Conservation (phyloP, 1,140 invertebrate species). For the Trichonephila clavipes region DNA sequence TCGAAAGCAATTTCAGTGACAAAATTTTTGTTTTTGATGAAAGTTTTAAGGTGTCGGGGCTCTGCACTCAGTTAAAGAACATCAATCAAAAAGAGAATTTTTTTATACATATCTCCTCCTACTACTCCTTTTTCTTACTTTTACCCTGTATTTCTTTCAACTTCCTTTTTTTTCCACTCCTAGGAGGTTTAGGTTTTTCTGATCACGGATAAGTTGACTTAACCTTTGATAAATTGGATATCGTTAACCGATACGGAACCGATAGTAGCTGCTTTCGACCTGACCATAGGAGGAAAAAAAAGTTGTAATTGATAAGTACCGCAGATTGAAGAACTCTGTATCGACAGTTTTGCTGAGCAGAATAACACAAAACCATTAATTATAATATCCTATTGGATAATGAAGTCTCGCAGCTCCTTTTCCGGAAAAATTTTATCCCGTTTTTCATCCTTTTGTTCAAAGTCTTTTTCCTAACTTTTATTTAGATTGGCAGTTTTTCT, state of each 20-base stretch:
- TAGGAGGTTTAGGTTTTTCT: slow-evolving; percentile 32
- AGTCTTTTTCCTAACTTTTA: background rate
- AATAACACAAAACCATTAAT: slow-evolving; percentile 65
- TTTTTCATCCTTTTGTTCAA: slow-evolving; percentile 46
- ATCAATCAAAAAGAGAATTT: slow-evolving; percentile 48
- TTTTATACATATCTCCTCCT: background rate
- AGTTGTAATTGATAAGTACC: slow-evolving; percentile 67
- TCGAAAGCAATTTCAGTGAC: slow-evolving; percentile 50
- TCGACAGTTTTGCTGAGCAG: slow-evolving; percentile 68
- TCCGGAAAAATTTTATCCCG: slow-evolving; percentile 19
- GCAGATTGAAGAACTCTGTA: slow-evolving; percentile 40
- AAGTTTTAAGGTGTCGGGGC: background rate
- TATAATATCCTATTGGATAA: slow-evolving; percentile 49
- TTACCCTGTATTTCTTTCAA: slow-evolving; percentile 30
- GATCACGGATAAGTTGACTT: slow-evolving; percentile 59
- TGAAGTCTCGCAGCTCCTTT: background rate
- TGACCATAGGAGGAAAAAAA: slow-evolving; percentile 26
- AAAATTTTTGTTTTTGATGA: slow-evolving; percentile 42
- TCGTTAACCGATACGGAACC: slow-evolving; percentile 74
- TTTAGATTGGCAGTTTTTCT: background rate
- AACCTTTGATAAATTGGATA: slow-evolving; percentile 75
- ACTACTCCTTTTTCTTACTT: background rate
- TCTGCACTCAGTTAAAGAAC: slow-evolving; percentile 42
- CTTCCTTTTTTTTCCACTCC: background rate
- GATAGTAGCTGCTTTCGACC: slow-evolving; percentile 28